Evolutionary conservation across 2,888 invertebrate species (phyloP), one percentile per base, ranked within the genome.

Genomic region (Agapostemon virescens): DNA sequence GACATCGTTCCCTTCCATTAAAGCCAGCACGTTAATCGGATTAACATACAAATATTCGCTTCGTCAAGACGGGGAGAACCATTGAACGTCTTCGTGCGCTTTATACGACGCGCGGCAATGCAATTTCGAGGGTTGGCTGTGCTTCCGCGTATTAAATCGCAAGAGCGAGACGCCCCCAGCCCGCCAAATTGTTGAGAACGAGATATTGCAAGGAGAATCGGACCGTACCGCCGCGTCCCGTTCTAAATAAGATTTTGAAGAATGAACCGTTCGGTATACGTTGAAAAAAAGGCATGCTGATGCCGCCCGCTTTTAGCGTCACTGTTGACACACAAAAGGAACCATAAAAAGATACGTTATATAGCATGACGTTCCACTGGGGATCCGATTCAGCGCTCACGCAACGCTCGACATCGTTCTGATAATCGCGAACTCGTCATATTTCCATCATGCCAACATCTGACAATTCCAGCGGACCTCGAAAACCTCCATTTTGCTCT

Each of bases 11-110:
- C 84, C 66, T 84, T 77, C 80, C 52, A 38, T 76, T 66, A 52
- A 81, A 68, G 82, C 81, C 81, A 82, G 79, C 84, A 70, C 78
- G 84, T 84, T 88, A 89, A 89, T 91, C 87, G 86, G 85, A 89
- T 90, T 89, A 89, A 85, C 87, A 88, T 89, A 87, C 86, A 90
- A 89, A 91, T 91, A 90, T 89, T 90, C 89, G 88, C 85, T 86
- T 87, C 82, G 82, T 81, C 78, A 70, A 76, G 75, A 79, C 79
- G 81, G 81, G 82, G 81, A 85, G 84, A 78, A 82, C 69, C 82
- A 74, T 84, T 83, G 81, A 78, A 82, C 84, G 77, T 70, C 40
- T 80, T 74, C 66, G 79, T 67, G 77, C 72, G 69, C 70, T 69
- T 67, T 70, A 64, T 63, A 67, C 74, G 69, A 77, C 55, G 72